A percentile compares a stretch with the other conserved stretches of the same genome.
These are phyloP conservation scores for Jacana jacana DNA, from an alignment of 2,113 vertebrate species.

Conservation along the genomic window DNA sequence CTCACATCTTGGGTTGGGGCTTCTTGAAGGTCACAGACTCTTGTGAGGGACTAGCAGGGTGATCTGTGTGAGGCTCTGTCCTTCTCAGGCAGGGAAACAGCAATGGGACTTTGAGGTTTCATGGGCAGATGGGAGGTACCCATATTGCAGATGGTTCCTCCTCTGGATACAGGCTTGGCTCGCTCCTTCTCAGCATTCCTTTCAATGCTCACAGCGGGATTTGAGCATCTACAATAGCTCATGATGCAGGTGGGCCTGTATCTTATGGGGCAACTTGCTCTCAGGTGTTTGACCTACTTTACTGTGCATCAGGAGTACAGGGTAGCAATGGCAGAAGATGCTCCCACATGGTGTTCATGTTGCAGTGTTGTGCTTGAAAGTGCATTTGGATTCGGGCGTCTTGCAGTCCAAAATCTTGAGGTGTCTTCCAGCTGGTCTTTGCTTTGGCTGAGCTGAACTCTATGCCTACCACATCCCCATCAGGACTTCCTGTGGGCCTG, in stretches of 20 bases:
- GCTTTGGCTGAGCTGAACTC: background rate
- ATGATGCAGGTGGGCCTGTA: background rate
- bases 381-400: background rate
- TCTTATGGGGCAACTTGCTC: background rate
- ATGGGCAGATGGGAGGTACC: background rate
- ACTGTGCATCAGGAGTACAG: accelerated
- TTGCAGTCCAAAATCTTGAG: background rate
- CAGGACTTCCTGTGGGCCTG: background rate
- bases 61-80: background rate
- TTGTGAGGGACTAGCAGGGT: no score
- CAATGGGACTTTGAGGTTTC: background rate
- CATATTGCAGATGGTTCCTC: background rate
- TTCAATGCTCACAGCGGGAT: background rate
- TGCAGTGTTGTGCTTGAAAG: accelerated
- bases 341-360: accelerated
- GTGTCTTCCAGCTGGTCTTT: background rate
- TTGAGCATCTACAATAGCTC: background rate
- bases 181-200: background rate
- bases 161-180: background rate
- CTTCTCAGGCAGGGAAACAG: background rate
- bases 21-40: background rate
- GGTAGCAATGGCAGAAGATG: background rate
- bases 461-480: accelerated
- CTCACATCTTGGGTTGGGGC: accelerated
- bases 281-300: background rate